Conservation (phyloP, 2,888 invertebrate species). For the Anaspis maculata region DNA sequence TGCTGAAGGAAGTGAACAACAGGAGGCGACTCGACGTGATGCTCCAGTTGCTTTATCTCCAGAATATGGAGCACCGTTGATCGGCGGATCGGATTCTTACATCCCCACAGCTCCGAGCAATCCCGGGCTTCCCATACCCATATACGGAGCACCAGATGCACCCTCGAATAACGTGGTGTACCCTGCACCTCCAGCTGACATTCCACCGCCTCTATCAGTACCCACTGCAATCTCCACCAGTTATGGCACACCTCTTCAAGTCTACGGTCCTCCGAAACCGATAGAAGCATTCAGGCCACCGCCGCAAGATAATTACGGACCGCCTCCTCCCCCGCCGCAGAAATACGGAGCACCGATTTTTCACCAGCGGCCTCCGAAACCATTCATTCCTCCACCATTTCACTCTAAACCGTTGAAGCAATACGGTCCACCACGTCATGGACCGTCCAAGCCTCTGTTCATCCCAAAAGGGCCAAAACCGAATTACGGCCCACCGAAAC, state of each 20-base stretch:
- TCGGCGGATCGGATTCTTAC: constrained; percentile 42
- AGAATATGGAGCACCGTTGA: constrained; percentile 49
- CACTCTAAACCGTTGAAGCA: constrained; percentile 24
- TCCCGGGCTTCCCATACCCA: constrained; percentile 48
- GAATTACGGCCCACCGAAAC: constrained; percentile 38
- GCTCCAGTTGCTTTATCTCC: constrained; percentile 28
- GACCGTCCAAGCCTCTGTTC: constrained; percentile 31
- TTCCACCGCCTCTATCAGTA: constrained; percentile 39
- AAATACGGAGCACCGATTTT: constrained; percentile 22
- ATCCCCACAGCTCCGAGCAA: constrained; percentile 35
- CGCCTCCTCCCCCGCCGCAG: constrained; percentile 13
- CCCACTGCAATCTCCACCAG: constrained; percentile 8
- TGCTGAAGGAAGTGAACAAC: constrained; percentile 31
- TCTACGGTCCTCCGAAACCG: constrained; percentile 12
- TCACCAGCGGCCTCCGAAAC: constrained; percentile 23
- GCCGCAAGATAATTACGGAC: constrained; percentile 8
- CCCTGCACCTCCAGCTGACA: constrained; percentile 44
- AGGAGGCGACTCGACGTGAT: constrained; percentile 35
- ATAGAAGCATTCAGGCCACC: constrained; percentile 8
- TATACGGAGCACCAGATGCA: constrained; percentile 52
- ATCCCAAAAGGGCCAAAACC: constrained; percentile 31
- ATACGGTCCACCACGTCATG: constrained; percentile 41
- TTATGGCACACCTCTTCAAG: constrained; percentile 19
- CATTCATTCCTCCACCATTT: constrained; percentile 18
- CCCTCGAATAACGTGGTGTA: constrained; percentile 40